phyloP scores from a whole-genome alignment of 2,888 invertebrate species.

The Aphodius granarius region DNA sequence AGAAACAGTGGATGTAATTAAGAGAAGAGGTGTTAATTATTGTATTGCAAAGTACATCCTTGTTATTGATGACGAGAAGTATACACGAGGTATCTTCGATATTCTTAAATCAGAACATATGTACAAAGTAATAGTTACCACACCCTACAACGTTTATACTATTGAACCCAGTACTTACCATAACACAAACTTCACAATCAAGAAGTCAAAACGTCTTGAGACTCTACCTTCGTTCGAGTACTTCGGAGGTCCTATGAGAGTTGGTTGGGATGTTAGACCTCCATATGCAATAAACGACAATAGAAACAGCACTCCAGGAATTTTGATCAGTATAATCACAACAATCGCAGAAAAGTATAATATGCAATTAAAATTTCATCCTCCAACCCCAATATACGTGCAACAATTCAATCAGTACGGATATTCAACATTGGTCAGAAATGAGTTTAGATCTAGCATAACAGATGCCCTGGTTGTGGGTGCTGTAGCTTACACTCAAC shows the following conservation, averaged over 20 bases:
- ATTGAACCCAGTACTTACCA: not conserved
- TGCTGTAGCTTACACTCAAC: not conserved
- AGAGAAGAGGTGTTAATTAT: not conserved
- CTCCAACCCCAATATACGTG: not conserved
- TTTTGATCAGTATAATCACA: not conserved
- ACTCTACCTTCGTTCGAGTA: not conserved
- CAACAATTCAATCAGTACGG: not conserved
- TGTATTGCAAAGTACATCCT: not conserved
- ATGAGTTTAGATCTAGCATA: not conserved
- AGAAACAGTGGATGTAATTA: not conserved
- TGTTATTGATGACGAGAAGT: not conserved
- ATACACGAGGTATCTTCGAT: not conserved
- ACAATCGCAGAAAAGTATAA: not conserved
- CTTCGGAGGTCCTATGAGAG: not conserved
- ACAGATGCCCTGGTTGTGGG: not conserved
- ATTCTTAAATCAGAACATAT: not conserved
- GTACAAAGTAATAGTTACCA: not conserved
- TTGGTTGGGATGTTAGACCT: slow-evolving; percentile 6
- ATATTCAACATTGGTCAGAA: not conserved
- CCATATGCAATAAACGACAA: slow-evolving; percentile 7
- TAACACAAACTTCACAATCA: not conserved
- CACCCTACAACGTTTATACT: not conserved
- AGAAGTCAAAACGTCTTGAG: not conserved
- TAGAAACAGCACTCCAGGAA: not conserved
- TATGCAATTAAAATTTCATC: not conserved